These are phyloP conservation scores for Ruditapes philippinarum DNA, from an alignment of 1,140 invertebrate species.

Conservation along the genomic window DNA sequence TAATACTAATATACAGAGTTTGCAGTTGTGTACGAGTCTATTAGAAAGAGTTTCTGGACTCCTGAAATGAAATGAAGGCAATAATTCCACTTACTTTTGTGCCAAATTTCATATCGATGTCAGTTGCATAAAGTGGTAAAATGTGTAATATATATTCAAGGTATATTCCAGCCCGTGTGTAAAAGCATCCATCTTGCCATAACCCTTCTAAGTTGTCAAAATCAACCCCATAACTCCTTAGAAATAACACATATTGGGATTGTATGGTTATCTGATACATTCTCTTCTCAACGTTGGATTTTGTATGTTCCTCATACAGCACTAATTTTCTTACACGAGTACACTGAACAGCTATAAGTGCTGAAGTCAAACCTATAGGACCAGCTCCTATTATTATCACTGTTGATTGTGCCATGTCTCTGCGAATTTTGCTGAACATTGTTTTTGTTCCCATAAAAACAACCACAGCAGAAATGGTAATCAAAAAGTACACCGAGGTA, in stretches of 20 bases:
- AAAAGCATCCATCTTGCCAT: slow-evolving; percentile 81
- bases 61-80: too few relatives aligned
- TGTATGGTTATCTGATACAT: slow-evolving; percentile 83
- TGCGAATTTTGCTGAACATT: slow-evolving; percentile 69
- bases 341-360: slow-evolving; percentile 76
- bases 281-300: slow-evolving; percentile 71
- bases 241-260: slow-evolving; percentile 74
- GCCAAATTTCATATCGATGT: slow-evolving; percentile 74
- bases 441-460: slow-evolving; percentile 78
- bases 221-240: slow-evolving; percentile 79
- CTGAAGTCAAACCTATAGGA: slow-evolving; percentile 78
- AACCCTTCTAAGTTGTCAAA: slow-evolving; percentile 85
- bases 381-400: too few relatives aligned
- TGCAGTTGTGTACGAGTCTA: too few relatives aligned
- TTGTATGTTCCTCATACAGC: too few relatives aligned
- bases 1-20: too few relatives aligned
- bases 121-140: slow-evolving; percentile 67
- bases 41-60: too few relatives aligned
- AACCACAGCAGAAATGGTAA: slow-evolving; percentile 75
- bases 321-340: too few relatives aligned
- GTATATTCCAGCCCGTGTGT: slow-evolving; percentile 82
- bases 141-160: slow-evolving; percentile 81
- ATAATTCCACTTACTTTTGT: too few relatives aligned
- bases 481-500: slow-evolving; percentile 70
- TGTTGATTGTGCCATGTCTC: slow-evolving; percentile 69